Evolutionary conservation across 1,140 invertebrate genomes (phyloP), one percentile per base, ranked within the genome.

Genomic region (Telenomus remus): DNA sequence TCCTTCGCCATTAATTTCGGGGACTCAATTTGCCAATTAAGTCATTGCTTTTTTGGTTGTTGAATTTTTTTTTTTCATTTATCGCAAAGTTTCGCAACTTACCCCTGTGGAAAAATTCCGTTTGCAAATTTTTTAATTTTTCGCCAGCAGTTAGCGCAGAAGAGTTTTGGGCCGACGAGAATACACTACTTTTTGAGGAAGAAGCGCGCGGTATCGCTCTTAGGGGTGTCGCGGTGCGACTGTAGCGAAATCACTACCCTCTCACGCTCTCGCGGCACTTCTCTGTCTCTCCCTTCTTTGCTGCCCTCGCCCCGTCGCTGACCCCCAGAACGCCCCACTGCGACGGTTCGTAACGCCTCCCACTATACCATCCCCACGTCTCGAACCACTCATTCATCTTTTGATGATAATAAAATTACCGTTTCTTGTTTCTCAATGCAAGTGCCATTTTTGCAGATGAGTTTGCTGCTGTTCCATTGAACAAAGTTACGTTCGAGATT

Each of bases 181-280:
- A 43, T 42, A 11, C 65, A 69, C 65, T 43, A 69, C 55, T 53
- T 44, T 60, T 12, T 43, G 48, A 44, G 37, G 44, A 13, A 50
- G 39, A 48, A 55, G 80, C 82, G 80, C 86, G 82, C 81, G 84
- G 78, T 84, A 84, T 79, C 79, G 72, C 83, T 85, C 84, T 79
- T 83, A 79, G 71, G 81, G 82, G 82, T 86, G 85, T 86, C 86
- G 86, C 86, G 85, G 78, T 83, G 83, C 86, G 85, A 88, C 86
- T 88, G 86, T 87, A 86, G 85, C 85, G 82, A 83, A 84, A 84
- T 84, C 80, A 77, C 84, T 80, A 81, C 79, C 82, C 84, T 83
- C 84, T 83, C 80, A 79, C 78, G 80, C 79, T 81, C 79, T 86
- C 81, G 79, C 79, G 59, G 79, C 78, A 57, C 76, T 77, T 77